phyloP scores from a whole-genome alignment of 2,797 vertebrate genomes.

The Fringilla coelebs region DNA sequence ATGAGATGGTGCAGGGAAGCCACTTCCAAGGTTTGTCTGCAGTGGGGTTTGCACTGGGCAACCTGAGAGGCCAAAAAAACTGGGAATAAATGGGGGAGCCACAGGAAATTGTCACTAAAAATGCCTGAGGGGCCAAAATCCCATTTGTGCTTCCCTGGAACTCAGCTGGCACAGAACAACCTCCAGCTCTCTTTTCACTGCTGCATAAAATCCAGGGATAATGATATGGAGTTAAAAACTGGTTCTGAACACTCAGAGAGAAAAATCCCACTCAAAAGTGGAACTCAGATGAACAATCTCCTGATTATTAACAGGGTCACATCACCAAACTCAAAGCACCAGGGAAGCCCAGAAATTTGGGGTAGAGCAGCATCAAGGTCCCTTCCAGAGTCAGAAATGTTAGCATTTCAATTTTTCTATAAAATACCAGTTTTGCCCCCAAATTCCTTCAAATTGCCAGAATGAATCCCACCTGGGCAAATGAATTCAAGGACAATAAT shows the following conservation, averaged over 20 bases:
- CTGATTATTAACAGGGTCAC: not conserved
- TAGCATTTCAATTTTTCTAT: too few relatives aligned
- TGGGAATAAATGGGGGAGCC: not conserved
- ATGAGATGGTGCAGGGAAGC: not conserved
- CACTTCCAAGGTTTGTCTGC: not conserved
- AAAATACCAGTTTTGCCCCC: accelerated
- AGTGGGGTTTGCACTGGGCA: not conserved
- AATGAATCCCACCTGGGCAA: not conserved
- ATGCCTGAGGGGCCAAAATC: not conserved
- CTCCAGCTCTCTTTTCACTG: not conserved
- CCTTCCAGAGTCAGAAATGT: not conserved
- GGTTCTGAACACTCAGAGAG: not conserved
- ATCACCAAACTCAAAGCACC: not conserved
- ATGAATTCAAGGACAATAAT: not conserved
- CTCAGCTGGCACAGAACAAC: not conserved
- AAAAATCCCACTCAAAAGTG: not conserved
- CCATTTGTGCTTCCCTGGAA: not conserved
- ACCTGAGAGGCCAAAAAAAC: not conserved
- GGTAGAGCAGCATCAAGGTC: not conserved
- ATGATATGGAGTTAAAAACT: not conserved
- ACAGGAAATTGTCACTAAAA: not conserved
- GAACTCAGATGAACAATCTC: not conserved
- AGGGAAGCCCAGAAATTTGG: not conserved
- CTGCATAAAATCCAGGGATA: not conserved
- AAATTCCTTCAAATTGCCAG: not conserved